These are phyloP conservation scores for Parochlus steinenii DNA, from an alignment of 2,888 invertebrate species.

Conservation along the genomic window DNA sequence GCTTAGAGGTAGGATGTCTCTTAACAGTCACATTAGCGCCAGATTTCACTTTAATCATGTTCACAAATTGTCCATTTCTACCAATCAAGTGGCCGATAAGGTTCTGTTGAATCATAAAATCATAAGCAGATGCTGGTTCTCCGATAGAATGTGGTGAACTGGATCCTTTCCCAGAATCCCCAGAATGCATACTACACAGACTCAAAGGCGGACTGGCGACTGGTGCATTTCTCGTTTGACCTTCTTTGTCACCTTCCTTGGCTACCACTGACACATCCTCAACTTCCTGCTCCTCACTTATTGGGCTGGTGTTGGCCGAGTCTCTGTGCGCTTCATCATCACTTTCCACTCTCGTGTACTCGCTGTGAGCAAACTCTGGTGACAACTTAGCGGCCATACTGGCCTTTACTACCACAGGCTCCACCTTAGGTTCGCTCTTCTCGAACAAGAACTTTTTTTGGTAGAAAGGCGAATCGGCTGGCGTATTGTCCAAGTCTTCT, in stretches of 20 bases:
- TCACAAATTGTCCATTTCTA: constrained; percentile 63
- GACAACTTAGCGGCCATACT: constrained; percentile 27
- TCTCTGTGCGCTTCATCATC: constrained; percentile 37
- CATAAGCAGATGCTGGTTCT: constrained; percentile 24
- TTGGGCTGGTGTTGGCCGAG: constrained; percentile 64
- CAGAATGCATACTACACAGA: constrained; percentile 27
- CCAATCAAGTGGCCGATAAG: constrained; percentile 82
- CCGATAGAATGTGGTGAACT: constrained; percentile 27
- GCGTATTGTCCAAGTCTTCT: constrained; percentile 19
- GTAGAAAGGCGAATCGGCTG: constrained; percentile 22
- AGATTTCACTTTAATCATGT: constrained; percentile 59
- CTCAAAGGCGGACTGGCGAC: constrained; percentile 47
- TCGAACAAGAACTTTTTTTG: constrained; percentile 5
- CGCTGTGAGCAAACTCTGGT: constrained; percentile 28
- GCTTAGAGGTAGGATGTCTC: constrained; percentile 20
- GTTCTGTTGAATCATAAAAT: constrained; percentile 57
- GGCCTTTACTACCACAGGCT: constrained; percentile 27
- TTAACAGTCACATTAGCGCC: constrained; percentile 65
- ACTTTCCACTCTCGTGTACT: constrained; percentile 23
- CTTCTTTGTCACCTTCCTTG: neutral
- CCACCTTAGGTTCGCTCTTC: constrained; percentile 18
- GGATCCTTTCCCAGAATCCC: constrained; percentile 29
- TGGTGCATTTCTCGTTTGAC: constrained; percentile 1
- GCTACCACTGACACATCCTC: constrained; percentile 4
- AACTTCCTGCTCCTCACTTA: constrained; percentile 6